phyloP scores from a whole-genome alignment of 2,888 invertebrate species.

The Ormyrus labotus region DNA sequence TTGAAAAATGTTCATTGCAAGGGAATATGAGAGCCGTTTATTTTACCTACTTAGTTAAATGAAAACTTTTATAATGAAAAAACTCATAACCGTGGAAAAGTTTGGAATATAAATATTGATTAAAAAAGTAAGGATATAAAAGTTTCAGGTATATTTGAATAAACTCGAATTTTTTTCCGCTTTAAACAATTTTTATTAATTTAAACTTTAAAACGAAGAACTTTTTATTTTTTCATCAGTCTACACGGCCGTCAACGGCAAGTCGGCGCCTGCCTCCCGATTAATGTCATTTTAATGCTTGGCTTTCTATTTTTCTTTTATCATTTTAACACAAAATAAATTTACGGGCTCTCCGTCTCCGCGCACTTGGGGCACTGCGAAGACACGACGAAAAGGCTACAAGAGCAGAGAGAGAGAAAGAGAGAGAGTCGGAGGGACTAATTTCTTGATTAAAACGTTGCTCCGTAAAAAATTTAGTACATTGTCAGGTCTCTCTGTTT shows the following conservation, averaged over 20 bases:
- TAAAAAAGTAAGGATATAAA: conserved; percentile 58
- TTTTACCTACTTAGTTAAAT: conserved; percentile 59
- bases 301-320: conserved; percentile 35
- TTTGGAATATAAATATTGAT: conserved; percentile 59
- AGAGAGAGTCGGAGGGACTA: background rate
- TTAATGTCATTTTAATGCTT: conserved; percentile 40
- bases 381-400: background rate
- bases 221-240: conserved; percentile 21
- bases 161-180: conserved; percentile 49
- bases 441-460: conserved; percentile 47
- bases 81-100: conserved; percentile 56
- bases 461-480: conserved; percentile 15
- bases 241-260: conserved; percentile 5
- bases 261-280: background rate
- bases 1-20: conserved; percentile 58
- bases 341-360: conserved; percentile 25
- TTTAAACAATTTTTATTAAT: conserved; percentile 54
- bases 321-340: conserved; percentile 39
- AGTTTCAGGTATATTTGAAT: conserved; percentile 57
- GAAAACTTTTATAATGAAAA: conserved; percentile 59
- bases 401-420: background rate
- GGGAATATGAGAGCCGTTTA: conserved; percentile 56
- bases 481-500: conserved; percentile 10
- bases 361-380: background rate
- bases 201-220: conserved; percentile 47